These are phyloP conservation scores for Melinaea menophilus DNA, from an alignment of 2,888 invertebrate species.

Conservation along the genomic window DNA sequence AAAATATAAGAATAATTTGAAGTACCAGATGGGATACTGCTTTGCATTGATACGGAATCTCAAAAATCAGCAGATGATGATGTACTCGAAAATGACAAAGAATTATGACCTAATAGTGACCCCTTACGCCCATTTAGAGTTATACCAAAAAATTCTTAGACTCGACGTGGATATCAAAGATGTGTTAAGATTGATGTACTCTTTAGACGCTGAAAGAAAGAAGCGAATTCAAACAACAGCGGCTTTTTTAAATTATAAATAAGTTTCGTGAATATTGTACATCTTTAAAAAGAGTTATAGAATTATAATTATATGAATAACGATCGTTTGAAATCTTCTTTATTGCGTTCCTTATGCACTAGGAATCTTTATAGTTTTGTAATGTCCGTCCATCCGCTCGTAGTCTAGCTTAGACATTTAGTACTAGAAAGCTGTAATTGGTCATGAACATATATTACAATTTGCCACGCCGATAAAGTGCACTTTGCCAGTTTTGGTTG, in stretches of 20 bases:
- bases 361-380: too few species aligned
- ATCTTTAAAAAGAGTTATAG: too few species aligned
- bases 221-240: neutral
- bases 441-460: too few species aligned
- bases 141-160: conserved; percentile 42
- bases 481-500: too few species aligned
- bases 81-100: conserved; percentile 29
- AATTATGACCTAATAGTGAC: conserved; percentile 1
- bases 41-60: conserved; percentile 39
- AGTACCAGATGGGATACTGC: conserved; percentile 45
- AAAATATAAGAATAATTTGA: conserved; percentile 35
- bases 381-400: too few species aligned
- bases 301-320: too few species aligned
- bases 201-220: conserved; percentile 12
- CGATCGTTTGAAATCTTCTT: too few species aligned
- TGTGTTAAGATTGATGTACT: conserved; percentile 27
- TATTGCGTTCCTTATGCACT: too few species aligned
- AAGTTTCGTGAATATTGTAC: too few species aligned
- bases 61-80: conserved; percentile 37
- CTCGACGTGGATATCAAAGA: conserved; percentile 42
- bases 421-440: too few species aligned
- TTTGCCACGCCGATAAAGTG: too few species aligned
- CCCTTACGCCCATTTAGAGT: conserved; percentile 34
- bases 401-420: too few species aligned
- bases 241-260: neutral